phyloP scores from a whole-genome alignment of 2,888 invertebrate genomes.

The Caenorhabditis sp. region DNA sequence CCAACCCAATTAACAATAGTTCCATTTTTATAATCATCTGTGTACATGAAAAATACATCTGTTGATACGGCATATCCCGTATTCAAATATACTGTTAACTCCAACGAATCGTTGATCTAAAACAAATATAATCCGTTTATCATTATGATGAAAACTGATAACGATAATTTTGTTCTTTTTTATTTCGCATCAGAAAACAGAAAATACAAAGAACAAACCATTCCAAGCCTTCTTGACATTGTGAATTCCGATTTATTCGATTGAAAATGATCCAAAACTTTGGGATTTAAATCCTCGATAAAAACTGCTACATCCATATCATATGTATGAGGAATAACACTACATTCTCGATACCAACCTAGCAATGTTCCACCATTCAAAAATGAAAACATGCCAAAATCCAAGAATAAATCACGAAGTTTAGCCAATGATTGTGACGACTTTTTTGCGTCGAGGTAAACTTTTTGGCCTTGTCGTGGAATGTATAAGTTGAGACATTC shows the following conservation, averaged over 20 bases:
- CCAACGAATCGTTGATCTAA: constrained; percentile 24
- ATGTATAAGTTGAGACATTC: constrained; percentile 24
- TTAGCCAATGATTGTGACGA: constrained; percentile 9
- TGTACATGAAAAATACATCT: constrained; percentile 37
- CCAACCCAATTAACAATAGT: constrained; percentile 22
- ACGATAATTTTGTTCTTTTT: neutral
- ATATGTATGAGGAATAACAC: constrained; percentile 35
- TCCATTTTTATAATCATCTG: constrained; percentile 6
- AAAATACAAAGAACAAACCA: constrained; percentile 6
- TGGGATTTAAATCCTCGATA: constrained; percentile 19
- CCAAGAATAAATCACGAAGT: constrained; percentile 16
- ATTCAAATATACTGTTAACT: constrained; percentile 24
- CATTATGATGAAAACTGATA: no score
- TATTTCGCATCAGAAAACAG: neutral
- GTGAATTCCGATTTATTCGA: constrained; percentile 8
- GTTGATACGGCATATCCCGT: constrained; percentile 2
- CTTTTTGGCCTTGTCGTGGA: constrained; percentile 5
- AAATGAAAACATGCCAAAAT: constrained; percentile 25
- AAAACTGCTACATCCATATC: constrained; percentile 39
- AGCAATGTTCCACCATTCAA: constrained; percentile 33
- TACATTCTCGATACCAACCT: constrained; percentile 45
- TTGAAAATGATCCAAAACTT: constrained; percentile 15
- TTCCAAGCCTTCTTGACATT: constrained; percentile 26
- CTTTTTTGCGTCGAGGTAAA: constrained; percentile 2
- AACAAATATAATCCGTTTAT: constrained; percentile 6